Conservation (phyloP, 2,888 invertebrate species). For the Parasteatoda lunata region DNA sequence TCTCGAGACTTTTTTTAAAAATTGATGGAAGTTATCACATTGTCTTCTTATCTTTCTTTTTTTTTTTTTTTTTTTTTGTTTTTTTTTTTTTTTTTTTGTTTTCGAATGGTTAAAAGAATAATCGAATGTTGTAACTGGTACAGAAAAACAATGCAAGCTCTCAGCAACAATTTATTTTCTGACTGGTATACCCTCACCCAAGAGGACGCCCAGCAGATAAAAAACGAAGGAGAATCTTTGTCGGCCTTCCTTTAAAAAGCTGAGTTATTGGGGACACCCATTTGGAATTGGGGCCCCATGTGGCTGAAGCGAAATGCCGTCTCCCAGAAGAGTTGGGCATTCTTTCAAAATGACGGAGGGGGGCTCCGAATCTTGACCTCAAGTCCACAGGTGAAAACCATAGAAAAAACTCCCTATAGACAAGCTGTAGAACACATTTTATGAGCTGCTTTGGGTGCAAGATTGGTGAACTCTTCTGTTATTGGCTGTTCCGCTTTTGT, state of each 20-base stretch:
- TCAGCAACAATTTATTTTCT: neutral
- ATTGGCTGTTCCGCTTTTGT: too few species aligned
- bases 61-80: neutral
- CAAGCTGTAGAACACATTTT: neutral
- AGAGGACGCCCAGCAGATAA: neutral
- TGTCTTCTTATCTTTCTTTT: too few species aligned
- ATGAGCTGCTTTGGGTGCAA: too few species aligned
- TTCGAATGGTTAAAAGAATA: neutral
- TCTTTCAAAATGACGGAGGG: constrained; percentile 11
- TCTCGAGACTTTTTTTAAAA: too few species aligned
- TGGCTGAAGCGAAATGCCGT: neutral
- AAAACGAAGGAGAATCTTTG: constrained; percentile 9
- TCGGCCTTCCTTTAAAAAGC: constrained; percentile 10
- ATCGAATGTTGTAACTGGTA: neutral
- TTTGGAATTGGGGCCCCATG: constrained; percentile 7
- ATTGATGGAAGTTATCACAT: too few species aligned
- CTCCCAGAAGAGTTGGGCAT: constrained; percentile 6
- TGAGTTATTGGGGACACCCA: constrained; percentile 24
- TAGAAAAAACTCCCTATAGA: neutral
- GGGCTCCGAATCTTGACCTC: neutral
- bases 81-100: neutral
- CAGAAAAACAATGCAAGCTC: neutral
- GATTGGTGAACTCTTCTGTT: too few species aligned
- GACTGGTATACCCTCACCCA: too few species aligned
- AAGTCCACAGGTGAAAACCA: neutral